Evolutionary conservation across 2,113 vertebrate species (phyloP), one percentile per base, ranked within the genome.

Genomic region (Colaptes auratus): DNA sequence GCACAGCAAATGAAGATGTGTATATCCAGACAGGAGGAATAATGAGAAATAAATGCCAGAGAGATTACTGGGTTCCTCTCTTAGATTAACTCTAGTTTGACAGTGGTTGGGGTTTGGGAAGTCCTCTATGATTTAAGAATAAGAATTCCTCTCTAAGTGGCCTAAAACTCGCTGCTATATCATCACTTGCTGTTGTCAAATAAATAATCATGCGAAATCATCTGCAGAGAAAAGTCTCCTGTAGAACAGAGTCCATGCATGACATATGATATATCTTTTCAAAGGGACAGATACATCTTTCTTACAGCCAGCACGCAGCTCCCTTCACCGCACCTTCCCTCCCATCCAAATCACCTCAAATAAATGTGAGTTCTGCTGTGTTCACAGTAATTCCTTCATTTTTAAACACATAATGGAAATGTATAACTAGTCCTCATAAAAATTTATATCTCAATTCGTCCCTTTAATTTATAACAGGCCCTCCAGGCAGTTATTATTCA

Each of bases 401-500:
- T 98, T 99, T 98, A 99, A 99, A 98, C 98, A 98, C 98, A 98
- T 98, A 98, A 99, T 99, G 98, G 98, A 98, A 98, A 99, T 98
- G 98, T 98, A 98, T 98, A 98, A 98, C 98, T 98, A 98, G 97
- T 98, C 98, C 98, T 99, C 99, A 98, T 99, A 99, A 99, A 99
- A 99, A 99, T 99, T 97, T 98, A 99, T 99, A 98, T 98, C 98
- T 98, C 98, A 98, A 99, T 99, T 98, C 98, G 94, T 97, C 96
- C 97, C 98, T 98, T 98, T 99, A 99, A 99, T 99, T 99, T 98
- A 99, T 98, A 98, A 98, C 98, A 97, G 97, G 97, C 98, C 98
- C 98, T 98, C 97, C 96, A 98, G 99, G 98, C 98, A 97, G 98
- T 98, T 99, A 99, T 99, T 99, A 99, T 98, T 99, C 98, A 99